Base-by-base conservation (phyloP, 2,797 vertebrate species). In the Ceyx erithaca region DNA sequence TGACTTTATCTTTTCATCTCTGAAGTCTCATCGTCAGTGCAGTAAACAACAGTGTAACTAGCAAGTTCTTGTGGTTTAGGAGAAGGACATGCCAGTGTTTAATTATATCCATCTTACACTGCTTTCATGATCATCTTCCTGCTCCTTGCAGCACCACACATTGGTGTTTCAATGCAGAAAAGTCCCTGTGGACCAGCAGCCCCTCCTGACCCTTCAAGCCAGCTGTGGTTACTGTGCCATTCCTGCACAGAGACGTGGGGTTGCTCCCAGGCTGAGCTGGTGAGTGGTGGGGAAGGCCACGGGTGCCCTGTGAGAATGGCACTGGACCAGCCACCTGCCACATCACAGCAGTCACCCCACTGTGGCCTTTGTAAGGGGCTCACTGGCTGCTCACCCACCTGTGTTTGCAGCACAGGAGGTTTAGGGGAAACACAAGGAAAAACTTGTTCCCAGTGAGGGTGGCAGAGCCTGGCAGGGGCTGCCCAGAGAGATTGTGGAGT, bases 181-280 rank as follows among this genome's bases (percentile, higher is more conserved):
- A 64, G 37, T 54, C 40, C 51, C 46, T 17, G 31, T 18, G 25
- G 64, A 61, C 19, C 33, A 20, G 4, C 31, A 80, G 12, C 9
- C 45, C 20, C 14, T 48, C 21, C 23, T 49, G 69, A 19, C 51
- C n/a, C 26, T 52, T n/a, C 25, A 33, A 26, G 19, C 37, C 0
- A 1, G 8, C 35, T 3, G 0, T 1, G 1, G 20, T 31, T 37
- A 52, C 41, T 3, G 2, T 9, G 26, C 23, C 63, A 4, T 10
- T 58, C 22, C 72, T 30, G 58, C 82, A n/a, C 40, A 7, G 31
- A 30, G 10, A 15, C 2, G 0, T 0, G 3, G 28, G 28, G 11
- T 84, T 0, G 0, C 13, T 68, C 31, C 78, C 33, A 5, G 25
- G 43, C 21, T 23, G n/a, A 26, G 46, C 67, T 75, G 66, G 3